Base-by-base conservation (phyloP, 2,888 invertebrate species). In the Achlya flavicornis region DNA sequence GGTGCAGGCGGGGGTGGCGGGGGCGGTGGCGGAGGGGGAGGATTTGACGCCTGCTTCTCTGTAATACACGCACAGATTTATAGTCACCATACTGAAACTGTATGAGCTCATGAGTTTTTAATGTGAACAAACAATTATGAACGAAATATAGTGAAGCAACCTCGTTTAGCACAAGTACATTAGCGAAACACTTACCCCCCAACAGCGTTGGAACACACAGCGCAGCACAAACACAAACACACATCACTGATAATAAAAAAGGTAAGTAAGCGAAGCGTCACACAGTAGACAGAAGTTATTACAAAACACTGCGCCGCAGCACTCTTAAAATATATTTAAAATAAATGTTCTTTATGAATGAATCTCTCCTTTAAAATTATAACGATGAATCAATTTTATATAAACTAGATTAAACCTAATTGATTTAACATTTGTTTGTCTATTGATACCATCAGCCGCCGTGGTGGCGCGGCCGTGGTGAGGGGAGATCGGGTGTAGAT, bases 1-100 rank as follows among this genome's bases (percentile, higher is more conserved):
- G 88, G 87, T 6, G 90, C 89, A 14, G 88, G 90, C 8, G 93
- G 92, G 8, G 90, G 80, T 19, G 88, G 82, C 14, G 90, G 88
- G 2, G 88, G 84, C 12, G 88, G 87, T 6, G 90, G 89, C 14
- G 88, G 90, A 10, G 93, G 92, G 8, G 90, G 80, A 26, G 88
- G 82, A 4, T 83, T 79, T 8, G 84, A 77, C n/a, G 83, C 72
- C 3, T 74, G 65, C 26, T 72, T 77, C 76, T 81, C 87, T 84
- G 82, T 14, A 79, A 78, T 5, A 43, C 43, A 14, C 43, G 8
- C 46, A 46, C 6, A 46, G 0, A 8, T 41, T 12, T 41, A 41
- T 46, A 46, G 46, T 46, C 46, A 43, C 43, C 43, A 3, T 43
- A 12, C 3, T 12, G 14, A 43, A 4, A 2, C 1, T 46, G 4